phyloP scores from a whole-genome alignment of 1,140 invertebrate species.

The Bicyclus anynana region DNA sequence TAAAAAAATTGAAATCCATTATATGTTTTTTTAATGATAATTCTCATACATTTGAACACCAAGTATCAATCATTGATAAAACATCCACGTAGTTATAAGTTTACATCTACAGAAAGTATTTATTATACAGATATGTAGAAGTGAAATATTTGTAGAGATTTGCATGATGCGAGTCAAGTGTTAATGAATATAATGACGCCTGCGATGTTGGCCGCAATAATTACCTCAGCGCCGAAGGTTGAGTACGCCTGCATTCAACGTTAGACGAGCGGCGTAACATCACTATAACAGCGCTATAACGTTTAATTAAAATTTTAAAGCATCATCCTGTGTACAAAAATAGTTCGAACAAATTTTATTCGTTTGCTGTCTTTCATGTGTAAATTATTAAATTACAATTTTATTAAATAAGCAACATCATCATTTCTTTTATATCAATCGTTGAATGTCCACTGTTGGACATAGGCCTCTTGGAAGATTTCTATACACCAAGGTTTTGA shows the following conservation, averaged over 20 bases:
- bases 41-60: too few relatives aligned
- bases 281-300: neutral
- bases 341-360: neutral
- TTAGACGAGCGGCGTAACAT: neutral
- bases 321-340: neutral
- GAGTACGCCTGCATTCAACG: neutral
- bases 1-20: too few relatives aligned
- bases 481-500: too few relatives aligned
- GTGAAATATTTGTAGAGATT: too few relatives aligned
- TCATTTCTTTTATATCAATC: neutral
- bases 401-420: neutral
- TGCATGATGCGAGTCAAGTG: neutral
- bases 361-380: neutral
- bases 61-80: too few relatives aligned
- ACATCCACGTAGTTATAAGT: too few relatives aligned
- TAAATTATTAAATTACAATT: neutral
- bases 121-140: too few relatives aligned
- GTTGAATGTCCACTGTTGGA: too few relatives aligned
- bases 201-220: neutral
- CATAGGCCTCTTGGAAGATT: too few relatives aligned
- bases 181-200: neutral
- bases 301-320: constrained; percentile 5
- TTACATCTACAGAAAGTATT: too few relatives aligned
- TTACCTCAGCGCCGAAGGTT: neutral
- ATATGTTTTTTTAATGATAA: too few relatives aligned